Base-by-base conservation (phyloP, 2,888 invertebrate species). In the Pammene aurita region DNA sequence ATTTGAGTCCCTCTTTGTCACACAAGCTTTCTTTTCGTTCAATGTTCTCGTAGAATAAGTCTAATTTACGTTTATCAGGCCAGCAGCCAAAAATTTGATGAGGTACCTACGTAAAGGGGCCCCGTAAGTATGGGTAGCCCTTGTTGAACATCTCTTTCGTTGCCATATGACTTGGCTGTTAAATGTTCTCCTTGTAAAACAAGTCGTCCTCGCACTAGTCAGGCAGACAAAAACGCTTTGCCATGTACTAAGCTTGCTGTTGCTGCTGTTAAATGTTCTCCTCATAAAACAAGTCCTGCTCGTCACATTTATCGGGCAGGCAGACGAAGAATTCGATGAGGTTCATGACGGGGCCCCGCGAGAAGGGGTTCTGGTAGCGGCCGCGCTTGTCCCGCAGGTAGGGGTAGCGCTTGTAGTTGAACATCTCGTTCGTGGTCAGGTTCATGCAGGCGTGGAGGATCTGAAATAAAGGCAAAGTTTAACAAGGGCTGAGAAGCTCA, bases 341-440 rank as follows among this genome's bases (percentile, higher is more conserved):
- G 88, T 98, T 98, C 81, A 96, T 93, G 64, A 97, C 93, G 0
- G 97, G 96, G 0, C 98, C 98, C 71, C 97, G 93, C n/a, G 97
- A 97, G 84, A 97, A 98, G 0, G 98, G 98, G 90, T 98, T 98
- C 82, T 96, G 95, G 84, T 97, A 98, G 72, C 96, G 94, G 2
- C 98, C 98, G 70, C 96, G 94, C 81, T 96, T 97, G 84, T 98
- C 98, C 66, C 97, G 93, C 72, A 98, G 87, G 84, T 98, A 98
- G 0, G 97, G 96, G 85, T 98, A 98, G 63, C 98, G 94, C 83
- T 97, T 97, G 85, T 97, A 97, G 90, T 98, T 98, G 84, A 98
- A 97, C 96, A 97, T 97, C 90, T 98, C 98, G 85, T 98, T 98
- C 56, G 98, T 98, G 7, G 98, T 98, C 71, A 98, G 89, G 90